A percentile compares a stretch with the other conserved stretches of the same genome.
Evolutionary conservation across 2,797 vertebrate genomes (phyloP).

Genomic region (Acrossocheilus wenchowensis): DNA sequence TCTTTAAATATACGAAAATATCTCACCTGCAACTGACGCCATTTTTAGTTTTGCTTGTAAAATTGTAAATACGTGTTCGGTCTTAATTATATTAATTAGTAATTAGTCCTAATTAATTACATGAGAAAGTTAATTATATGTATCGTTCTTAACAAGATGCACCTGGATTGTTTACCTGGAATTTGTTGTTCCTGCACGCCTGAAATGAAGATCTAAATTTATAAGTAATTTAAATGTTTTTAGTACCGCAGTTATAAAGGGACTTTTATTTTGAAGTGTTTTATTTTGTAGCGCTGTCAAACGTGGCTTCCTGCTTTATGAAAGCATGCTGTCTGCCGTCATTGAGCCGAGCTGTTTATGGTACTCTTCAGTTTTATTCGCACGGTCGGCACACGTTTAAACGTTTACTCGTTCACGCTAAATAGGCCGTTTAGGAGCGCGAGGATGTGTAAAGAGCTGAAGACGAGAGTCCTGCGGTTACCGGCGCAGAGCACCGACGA

Average conservation of each 20-base stretch:
- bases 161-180: not conserved
- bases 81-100: not conserved
- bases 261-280: constrained; percentile 55
- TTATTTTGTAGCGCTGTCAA: constrained; percentile 43
- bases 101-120: not conserved
- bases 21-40: constrained; percentile 67
- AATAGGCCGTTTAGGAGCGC: not conserved
- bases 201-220: not conserved
- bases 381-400: not conserved
- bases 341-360: constrained; percentile 58
- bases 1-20: not conserved
- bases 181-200: not conserved
- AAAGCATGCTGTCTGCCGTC: not conserved
- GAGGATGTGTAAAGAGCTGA: constrained; percentile 75
- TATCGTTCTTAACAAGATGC: not conserved
- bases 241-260: accelerated
- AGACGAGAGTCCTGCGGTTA: constrained; percentile 74
- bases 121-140: not conserved
- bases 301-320: not conserved
- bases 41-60: constrained; percentile 50
- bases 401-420: not conserved
- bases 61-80: accelerated
- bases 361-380: not conserved
- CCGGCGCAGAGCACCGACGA: constrained; percentile 57
- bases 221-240: not conserved